Evolutionary conservation across 2,888 invertebrate species (phyloP), one percentile per base, ranked within the genome.

Genomic region (Galerucella calmariensis): DNA sequence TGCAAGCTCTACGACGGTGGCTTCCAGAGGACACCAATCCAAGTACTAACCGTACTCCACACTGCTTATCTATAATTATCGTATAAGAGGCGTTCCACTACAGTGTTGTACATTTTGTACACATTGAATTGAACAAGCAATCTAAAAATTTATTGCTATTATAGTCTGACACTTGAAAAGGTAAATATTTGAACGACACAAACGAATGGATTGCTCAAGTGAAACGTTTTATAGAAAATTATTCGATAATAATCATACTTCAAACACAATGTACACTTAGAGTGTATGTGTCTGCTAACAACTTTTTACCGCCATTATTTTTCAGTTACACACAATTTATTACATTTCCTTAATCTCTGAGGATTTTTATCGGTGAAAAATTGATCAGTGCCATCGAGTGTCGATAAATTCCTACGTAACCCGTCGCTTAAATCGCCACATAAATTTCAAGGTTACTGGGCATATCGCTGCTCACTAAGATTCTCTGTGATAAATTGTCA

Each of bases 391-490:
- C 44, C 16, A 46, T 65, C 63, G 63, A 65, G 41, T 46, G 46
- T 44, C 63, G 46, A 65, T 65, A 65, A 65, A 65, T 65, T 65
- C 11, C 11, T 46, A 27, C 8, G 41, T 65, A 20, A 46, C 35
- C 63, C n/a, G 46, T 65, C 14, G 20, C 63, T 46, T 65, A 65
- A 41, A 65, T 65, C 63, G 63, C 41, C 46, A 65, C 46, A 65
- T 65, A 65, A 65, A 65, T 65, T 65, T 46, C 16, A 46, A 20
- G 16, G 63, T 46, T 65, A 65, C 44, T 65, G 44, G 20, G 63
- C 63, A 65, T 65, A 65, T 65, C 63, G 63, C 14, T 65, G 63
- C 46, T 44, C 46, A 65, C 44, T 65, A 65, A 65, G 63, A 65
- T 65, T 65, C 46, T 65, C 46, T 65, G 16, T 44, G 20, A 65